Evolutionary conservation across 1,140 invertebrate genomes (phyloP).

Genomic region (Yoshiicerus persimilis): DNA sequence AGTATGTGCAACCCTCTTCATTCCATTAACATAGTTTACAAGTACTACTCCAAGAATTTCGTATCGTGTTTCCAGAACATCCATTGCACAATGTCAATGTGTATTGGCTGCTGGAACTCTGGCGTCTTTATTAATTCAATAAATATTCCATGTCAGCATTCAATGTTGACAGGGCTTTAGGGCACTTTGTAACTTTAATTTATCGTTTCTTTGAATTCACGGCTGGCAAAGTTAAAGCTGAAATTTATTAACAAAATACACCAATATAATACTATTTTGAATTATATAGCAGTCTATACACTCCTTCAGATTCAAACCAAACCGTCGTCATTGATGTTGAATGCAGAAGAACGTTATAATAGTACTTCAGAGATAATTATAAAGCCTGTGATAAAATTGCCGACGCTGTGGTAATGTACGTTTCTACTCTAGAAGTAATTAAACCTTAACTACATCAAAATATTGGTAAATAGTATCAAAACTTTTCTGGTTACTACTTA

Average conservation of each 20-base stretch:
- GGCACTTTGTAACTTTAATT: not conserved
- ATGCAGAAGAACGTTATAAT: no score
- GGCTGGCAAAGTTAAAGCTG: not conserved
- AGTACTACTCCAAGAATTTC: not conserved
- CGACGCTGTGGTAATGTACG: no score
- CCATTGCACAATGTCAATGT: not conserved
- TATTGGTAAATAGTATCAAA: no score
- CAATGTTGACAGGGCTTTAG: constrained; percentile 8
- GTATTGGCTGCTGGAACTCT: not conserved
- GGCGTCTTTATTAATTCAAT: constrained; percentile 4
- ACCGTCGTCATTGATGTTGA: no score
- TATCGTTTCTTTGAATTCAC: not conserved
- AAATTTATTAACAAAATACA: not conserved
- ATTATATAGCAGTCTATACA: no score
- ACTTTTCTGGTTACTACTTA: no score
- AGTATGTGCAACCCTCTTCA: not conserved
- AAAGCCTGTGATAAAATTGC: no score
- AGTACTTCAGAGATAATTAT: no score
- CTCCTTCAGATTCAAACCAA: no score
- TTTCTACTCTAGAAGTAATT: no score
- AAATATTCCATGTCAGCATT: constrained; percentile 14
- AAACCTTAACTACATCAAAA: no score
- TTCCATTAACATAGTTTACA: not conserved
- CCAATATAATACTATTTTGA: not conserved
- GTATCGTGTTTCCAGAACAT: not conserved